Evolutionary conservation across 2,888 invertebrate species (phyloP).

Genomic region (Drosophila niveifrons): DNA sequence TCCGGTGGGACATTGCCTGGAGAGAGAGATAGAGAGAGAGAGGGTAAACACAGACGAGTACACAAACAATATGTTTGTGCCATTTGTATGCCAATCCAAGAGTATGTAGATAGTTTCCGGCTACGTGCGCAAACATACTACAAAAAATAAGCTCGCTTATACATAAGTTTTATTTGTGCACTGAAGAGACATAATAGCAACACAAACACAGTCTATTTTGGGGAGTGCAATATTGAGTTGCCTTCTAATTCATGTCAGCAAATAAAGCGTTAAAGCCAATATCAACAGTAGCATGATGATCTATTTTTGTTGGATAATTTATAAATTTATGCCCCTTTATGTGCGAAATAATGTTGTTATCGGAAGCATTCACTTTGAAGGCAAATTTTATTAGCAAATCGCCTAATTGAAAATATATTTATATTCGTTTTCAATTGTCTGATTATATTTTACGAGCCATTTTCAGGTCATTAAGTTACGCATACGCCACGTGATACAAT

Average conservation of each 20-base stretch:
- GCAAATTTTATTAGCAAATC: conserved; percentile 7
- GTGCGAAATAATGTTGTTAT: conserved; percentile 11
- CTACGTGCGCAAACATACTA: conserved; percentile 60
- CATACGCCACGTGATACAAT: conserved; percentile 39
- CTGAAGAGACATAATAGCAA: background rate
- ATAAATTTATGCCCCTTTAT: background rate
- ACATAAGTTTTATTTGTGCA: conserved; percentile 7
- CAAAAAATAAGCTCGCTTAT: background rate
- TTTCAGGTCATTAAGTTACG: conserved; percentile 22
- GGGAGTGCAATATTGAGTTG: background rate
- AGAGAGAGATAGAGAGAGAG: background rate
- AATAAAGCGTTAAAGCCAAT: conserved; percentile 1
- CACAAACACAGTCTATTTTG: background rate
- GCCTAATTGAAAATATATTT: background rate
- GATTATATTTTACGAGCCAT: conserved; percentile 25
- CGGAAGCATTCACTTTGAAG: background rate
- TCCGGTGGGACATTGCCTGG: conserved; percentile 46
- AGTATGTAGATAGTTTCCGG: conserved; percentile 49
- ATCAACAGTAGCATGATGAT: conserved; percentile 3
- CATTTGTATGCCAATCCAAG: conserved; percentile 49
- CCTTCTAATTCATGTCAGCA: background rate
- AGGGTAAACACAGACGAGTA: conserved; percentile 23
- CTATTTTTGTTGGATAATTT: conserved; percentile 21
- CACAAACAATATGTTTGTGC: conserved; percentile 66
- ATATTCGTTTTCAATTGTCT: conserved; percentile 25